Evolutionary conservation across 92 coral and sea anemone species (phyloP).

Genomic region (Bergia sp.): DNA sequence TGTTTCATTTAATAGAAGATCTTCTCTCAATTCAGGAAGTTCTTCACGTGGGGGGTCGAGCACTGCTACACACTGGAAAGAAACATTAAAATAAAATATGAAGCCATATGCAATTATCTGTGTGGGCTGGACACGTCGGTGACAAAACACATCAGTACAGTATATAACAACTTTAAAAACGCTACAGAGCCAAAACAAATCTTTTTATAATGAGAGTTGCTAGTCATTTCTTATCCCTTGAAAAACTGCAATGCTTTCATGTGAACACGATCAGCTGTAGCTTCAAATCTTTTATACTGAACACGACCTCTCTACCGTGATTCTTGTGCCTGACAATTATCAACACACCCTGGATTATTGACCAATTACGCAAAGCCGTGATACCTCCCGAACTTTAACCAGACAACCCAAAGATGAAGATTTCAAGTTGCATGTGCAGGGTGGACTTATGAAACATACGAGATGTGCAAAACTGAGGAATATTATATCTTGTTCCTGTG

Average conservation of each 20-base stretch:
- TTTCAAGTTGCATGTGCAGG: not conserved
- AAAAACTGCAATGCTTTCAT: not conserved
- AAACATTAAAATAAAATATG: not conserved
- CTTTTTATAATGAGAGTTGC: not conserved
- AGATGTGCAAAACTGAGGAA: not conserved
- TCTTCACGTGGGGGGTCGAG: constrained; percentile 36
- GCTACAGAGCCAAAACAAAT: not conserved
- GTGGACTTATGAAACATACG: not conserved
- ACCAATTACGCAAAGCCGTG: not conserved
- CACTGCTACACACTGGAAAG: constrained; percentile 26
- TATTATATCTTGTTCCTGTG: not conserved
- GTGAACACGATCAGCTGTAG: not conserved
- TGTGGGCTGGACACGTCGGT: not conserved
- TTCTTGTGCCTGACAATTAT: not conserved
- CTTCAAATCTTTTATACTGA: not conserved
- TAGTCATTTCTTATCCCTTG: not conserved
- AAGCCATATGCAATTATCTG: not conserved
- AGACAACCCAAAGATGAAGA: not conserved
- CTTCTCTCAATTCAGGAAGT: constrained; percentile 25
- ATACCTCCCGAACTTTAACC: not conserved
- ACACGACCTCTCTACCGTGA: not conserved
- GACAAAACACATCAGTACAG: not conserved
- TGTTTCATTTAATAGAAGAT: constrained; percentile 59
- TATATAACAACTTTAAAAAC: not conserved
- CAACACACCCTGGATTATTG: not conserved